These are phyloP conservation scores for Ophion costatus DNA, from an alignment of 2,888 invertebrate genomes.

Conservation along the genomic window DNA sequence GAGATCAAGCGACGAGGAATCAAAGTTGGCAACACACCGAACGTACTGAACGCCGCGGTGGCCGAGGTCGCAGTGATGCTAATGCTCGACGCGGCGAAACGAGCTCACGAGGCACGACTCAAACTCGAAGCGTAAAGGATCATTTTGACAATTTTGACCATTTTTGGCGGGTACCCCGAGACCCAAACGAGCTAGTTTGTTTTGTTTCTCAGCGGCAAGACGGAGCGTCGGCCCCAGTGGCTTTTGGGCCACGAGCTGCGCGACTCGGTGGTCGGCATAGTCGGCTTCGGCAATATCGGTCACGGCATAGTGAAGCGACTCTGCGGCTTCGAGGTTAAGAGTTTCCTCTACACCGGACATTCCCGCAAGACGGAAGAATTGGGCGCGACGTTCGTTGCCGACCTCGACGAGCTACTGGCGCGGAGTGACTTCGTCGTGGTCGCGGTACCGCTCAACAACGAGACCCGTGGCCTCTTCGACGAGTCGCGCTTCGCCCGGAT, in stretches of 20 bases:
- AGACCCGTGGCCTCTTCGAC: slow-evolving; percentile 90
- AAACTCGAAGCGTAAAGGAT: slow-evolving; percentile 86
- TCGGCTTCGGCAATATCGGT: slow-evolving; percentile 93
- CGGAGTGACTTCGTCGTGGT: slow-evolving; percentile 91
- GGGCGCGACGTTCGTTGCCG: slow-evolving; percentile 87
- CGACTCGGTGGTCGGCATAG: slow-evolving; percentile 92
- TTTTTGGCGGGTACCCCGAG: not conserved
- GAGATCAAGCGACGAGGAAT: slow-evolving; percentile 90
- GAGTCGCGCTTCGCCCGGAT: slow-evolving; percentile 88
- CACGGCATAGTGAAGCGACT: slow-evolving; percentile 90
- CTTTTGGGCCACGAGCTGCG: slow-evolving; percentile 91
- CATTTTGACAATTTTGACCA: not conserved
- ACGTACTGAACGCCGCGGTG: slow-evolving; percentile 90
- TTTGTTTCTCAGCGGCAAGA: slow-evolving; percentile 85
- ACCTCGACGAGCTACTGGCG: slow-evolving; percentile 87
- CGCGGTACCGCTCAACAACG: slow-evolving; percentile 88
- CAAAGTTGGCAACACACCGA: slow-evolving; percentile 92
- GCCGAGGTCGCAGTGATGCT: slow-evolving; percentile 93
- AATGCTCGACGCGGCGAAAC: slow-evolving; percentile 89
- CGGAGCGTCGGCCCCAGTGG: slow-evolving; percentile 90
- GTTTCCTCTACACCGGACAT: slow-evolving; percentile 90
- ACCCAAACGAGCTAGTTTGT: not conserved
- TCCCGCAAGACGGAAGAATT: slow-evolving; percentile 83
- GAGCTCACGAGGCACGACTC: slow-evolving; percentile 90
- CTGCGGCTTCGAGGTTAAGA: slow-evolving; percentile 89